Base-by-base conservation (phyloP, 2,797 vertebrate species). In the Diceros bicornis region DNA sequence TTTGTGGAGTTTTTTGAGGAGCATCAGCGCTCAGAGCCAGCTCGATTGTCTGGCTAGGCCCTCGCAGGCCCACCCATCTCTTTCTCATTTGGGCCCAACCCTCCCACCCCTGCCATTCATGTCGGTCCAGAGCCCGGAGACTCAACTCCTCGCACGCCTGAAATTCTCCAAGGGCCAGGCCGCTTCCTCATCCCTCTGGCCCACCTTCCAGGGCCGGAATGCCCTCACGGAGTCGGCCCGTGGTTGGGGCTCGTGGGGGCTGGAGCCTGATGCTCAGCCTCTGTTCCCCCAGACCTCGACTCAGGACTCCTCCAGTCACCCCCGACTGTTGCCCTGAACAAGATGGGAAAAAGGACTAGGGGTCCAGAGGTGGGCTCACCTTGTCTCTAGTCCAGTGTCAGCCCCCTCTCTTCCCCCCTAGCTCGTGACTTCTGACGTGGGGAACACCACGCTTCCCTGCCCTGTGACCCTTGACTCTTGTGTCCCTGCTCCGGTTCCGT, bases 1-100 rank as follows among this genome's bases (percentile, higher is more conserved):
- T 66, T 61, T 86, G 69, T 87, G 91, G 90, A 95, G 90, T 69
- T 25, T 69, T 4, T 50, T 50, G 41, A 85, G 82, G 96, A 57
- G 62, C 29, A 2, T 72, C 52, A 55, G 85, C 75, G 83, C 95
- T 16, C 90, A 32, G 72, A 71, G 78, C 52, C 71, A 64, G 92
- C 59, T 47, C 47, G 50, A 16, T 13, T 16, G 50, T 12, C 50
- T 52, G 12, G 50, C 50, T 16, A 50, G 91, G 62, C 78, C 78
- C 41, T 34, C 84, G 81, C 14, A 21, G 91, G 89, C 90, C 32
- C 34, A 29, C 81, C 57, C 16, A 41, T 86, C 55, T 41, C 85
- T 81, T 47, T 69, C 90, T 25, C 17, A 79, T 47, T n/a, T 1
- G 4, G 20, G 81, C 96, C 47, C 10, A 50, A 64, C 87, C 37